Evolutionary conservation across 2,797 vertebrate genomes (phyloP).

Genomic region (Triplophysa yarkandensis): DNA sequence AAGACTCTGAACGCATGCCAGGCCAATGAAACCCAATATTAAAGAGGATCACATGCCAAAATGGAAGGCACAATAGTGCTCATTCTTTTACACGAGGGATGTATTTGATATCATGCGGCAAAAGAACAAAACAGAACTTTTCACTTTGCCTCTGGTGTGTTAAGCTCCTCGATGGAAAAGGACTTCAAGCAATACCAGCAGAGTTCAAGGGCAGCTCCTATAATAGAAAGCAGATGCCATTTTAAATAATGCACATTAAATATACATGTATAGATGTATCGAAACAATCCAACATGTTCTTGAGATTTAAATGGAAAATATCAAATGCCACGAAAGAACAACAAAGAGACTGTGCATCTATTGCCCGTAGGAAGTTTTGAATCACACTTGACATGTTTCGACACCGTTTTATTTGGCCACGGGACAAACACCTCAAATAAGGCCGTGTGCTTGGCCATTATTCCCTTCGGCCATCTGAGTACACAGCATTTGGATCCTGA

Average conservation of each 20-base stretch:
- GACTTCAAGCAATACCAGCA: slow-evolving; percentile 77
- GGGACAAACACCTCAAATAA: slow-evolving; percentile 17
- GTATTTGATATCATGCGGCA: slow-evolving; percentile 1
- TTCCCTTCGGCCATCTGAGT: slow-evolving; percentile 24
- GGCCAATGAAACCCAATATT: slow-evolving; percentile 39
- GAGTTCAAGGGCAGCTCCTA: slow-evolving; percentile 64
- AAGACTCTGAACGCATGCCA: slow-evolving; percentile 49
- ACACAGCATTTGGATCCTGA: slow-evolving; percentile 31
- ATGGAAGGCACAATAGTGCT: slow-evolving; percentile 29
- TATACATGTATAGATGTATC: neutral
- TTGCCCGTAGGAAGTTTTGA: neutral
- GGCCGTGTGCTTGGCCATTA: neutral
- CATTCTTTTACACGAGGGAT: slow-evolving; percentile 17
- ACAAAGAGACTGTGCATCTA: no score
- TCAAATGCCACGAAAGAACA: neutral
- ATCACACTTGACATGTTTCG: neutral
- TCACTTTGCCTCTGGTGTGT: slow-evolving; percentile 69
- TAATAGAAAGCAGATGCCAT: neutral
- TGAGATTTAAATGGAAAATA: neutral
- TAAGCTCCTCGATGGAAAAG: slow-evolving; percentile 69
- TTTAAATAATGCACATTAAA: neutral
- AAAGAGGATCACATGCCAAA: slow-evolving; percentile 12
- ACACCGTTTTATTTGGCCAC: slow-evolving; percentile 5
- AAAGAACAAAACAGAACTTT: slow-evolving; percentile 3
- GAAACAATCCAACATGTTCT: no score